Evolutionary conservation across 2,797 vertebrate genomes (phyloP).

Genomic region (Phalloptychus januarius): DNA sequence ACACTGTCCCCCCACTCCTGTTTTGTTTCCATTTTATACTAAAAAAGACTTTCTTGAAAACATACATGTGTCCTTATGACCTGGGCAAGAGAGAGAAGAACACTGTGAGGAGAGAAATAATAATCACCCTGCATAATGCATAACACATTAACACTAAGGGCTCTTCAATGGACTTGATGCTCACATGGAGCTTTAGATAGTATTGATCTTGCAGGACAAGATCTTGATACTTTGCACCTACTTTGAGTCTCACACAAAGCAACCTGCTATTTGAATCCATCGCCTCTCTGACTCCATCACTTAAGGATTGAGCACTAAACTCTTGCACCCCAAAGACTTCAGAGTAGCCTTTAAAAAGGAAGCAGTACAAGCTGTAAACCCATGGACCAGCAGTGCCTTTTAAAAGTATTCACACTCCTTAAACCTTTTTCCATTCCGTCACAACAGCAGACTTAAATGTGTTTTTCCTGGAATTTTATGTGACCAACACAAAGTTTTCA

Average conservation of each 20-base stretch:
- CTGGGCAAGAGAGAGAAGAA: constrained; percentile 75
- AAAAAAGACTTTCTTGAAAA: constrained; percentile 50
- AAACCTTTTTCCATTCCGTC: not conserved
- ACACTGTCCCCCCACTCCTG: constrained; percentile 31
- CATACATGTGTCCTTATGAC: constrained; percentile 47
- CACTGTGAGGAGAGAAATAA: constrained; percentile 54
- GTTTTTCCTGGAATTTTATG: not conserved
- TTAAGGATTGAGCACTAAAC: constrained; percentile 48
- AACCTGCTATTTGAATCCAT: constrained; percentile 50
- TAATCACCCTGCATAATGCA: constrained; percentile 59
- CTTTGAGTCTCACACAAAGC: constrained; percentile 50
- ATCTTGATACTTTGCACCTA: constrained; percentile 61
- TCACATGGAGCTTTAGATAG: constrained; percentile 61
- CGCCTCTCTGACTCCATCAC: constrained; percentile 43
- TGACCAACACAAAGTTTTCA: not conserved
- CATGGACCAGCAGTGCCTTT: constrained; percentile 37
- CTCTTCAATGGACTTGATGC: constrained; percentile 74
- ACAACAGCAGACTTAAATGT: not conserved
- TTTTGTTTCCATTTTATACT: constrained; percentile 42
- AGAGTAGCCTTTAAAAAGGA: constrained; percentile 59
- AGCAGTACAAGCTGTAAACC: constrained; percentile 48
- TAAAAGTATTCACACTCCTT: not conserved
- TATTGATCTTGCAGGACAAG: constrained; percentile 79
- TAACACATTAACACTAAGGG: constrained; percentile 76
- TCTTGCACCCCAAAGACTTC: constrained; percentile 67